A percentile compares a stretch with the other conserved stretches of the same genome.
Evolutionary conservation across 2,113 vertebrate genomes (phyloP).

Genomic region (Poeciliopsis retropinna): DNA sequence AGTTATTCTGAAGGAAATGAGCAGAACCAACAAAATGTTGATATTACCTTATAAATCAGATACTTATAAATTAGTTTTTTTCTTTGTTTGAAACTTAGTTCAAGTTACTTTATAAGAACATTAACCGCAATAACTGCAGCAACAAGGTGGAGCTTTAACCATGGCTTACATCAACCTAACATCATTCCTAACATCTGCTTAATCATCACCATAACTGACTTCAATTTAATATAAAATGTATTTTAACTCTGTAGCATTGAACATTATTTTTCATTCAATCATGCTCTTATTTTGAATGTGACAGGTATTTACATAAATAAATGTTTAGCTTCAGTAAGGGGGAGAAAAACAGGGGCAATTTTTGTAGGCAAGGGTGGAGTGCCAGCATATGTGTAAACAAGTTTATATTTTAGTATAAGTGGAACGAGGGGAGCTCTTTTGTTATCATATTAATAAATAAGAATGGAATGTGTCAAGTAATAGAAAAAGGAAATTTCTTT

Average conservation of each 20-base stretch:
- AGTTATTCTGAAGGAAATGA: not conserved
- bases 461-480: constrained; percentile 38
- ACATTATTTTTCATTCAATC: not conserved
- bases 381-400: not conserved
- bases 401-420: not conserved
- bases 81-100: not conserved
- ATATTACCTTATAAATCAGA: not conserved
- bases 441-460: constrained; percentile 38
- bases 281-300: not conserved
- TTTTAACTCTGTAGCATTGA: not conserved
- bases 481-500: constrained; percentile 36
- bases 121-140: not conserved
- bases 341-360: not conserved
- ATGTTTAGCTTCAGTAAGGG: not conserved
- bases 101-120: not conserved
- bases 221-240: not conserved
- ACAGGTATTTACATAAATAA: not conserved
- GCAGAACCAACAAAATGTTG: not conserved
- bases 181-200: not conserved
- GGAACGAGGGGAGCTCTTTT: constrained; percentile 4
- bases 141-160: not conserved
- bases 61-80: not conserved
- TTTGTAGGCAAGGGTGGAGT: constrained; percentile 3
- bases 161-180: not conserved
- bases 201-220: not conserved